These are phyloP conservation scores for Amblyopsis hoosieri DNA, from an alignment of 2,797 vertebrate species.

Conservation along the genomic window DNA sequence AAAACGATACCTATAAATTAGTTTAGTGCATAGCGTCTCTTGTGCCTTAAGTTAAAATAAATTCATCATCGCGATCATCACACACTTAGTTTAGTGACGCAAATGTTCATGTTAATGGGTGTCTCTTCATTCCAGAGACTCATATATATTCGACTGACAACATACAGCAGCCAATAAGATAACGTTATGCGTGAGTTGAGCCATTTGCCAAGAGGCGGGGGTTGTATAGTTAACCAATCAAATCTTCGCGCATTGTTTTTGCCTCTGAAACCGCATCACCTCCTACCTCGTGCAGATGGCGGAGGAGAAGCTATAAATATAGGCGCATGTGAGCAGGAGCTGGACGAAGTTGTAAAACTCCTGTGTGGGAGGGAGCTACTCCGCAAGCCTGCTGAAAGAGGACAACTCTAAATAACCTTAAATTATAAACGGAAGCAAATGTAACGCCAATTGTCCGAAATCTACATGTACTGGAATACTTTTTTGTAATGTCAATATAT, in stretches of 20 bases:
- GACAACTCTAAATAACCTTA: conserved; percentile 46
- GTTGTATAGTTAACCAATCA: conserved; percentile 49
- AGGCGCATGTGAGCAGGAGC: conserved; percentile 43
- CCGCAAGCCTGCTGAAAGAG: conserved; percentile 66
- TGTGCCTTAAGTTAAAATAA: conserved; percentile 24
- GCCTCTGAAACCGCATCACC: conserved; percentile 79
- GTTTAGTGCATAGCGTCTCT: neutral
- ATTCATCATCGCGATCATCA: conserved; percentile 67
- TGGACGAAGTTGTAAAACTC: conserved; percentile 81
- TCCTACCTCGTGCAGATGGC: conserved; percentile 80
- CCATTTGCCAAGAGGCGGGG: conserved; percentile 23
- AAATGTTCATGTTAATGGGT: conserved; percentile 63
- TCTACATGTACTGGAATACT: conserved; percentile 78
- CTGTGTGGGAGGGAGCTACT: conserved; percentile 71
- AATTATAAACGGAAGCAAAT: conserved; percentile 60
- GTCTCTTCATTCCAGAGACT: conserved; percentile 62
- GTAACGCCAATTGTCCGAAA: conserved; percentile 61
- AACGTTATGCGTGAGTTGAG: rapidly evolving
- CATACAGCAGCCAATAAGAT: conserved; percentile 47
- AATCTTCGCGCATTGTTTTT: conserved; percentile 70
- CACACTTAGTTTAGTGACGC: conserved; percentile 79
- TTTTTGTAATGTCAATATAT: conserved; percentile 73
- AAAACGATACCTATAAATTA: no score
- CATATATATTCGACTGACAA: conserved; percentile 48
- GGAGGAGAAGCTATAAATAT: conserved; percentile 83